phyloP scores from a whole-genome alignment of 2,797 vertebrate genomes.

The Schizothorax lantsangensis region DNA sequence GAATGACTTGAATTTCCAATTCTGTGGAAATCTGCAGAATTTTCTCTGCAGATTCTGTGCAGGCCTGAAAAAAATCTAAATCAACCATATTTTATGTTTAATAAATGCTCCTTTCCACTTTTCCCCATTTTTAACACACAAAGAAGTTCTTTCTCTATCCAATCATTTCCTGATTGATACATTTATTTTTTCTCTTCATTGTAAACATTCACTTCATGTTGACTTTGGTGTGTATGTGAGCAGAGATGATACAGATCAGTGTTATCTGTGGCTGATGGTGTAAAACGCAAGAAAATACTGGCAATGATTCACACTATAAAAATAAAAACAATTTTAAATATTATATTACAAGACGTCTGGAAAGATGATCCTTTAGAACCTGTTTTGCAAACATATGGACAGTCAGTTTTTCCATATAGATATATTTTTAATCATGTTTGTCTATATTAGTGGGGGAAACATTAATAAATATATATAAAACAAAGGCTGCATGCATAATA shows the following conservation, averaged over 20 bases:
- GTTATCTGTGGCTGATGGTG: conserved; percentile 57
- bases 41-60: not conserved
- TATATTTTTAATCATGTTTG: not conserved
- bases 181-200: too few relatives aligned
- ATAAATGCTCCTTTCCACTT: not conserved
- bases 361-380: not conserved
- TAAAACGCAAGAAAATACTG: conserved; percentile 65
- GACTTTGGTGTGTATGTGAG: conserved; percentile 11
- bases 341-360: not conserved
- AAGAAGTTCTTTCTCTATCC: not conserved
- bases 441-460: too few relatives aligned
- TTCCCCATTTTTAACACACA: not conserved
- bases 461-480: not conserved
- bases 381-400: not conserved
- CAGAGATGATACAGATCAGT: conserved; percentile 28
- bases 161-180: not conserved
- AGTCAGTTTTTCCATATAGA: not conserved
- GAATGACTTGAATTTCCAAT: not conserved
- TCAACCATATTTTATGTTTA: not conserved
- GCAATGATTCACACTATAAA: not conserved
- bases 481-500: not conserved
- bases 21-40: not conserved
- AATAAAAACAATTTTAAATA: not conserved
- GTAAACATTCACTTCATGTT: not conserved
- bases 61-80: not conserved